Base-by-base conservation (phyloP, 2,797 vertebrate genomes). In the Galaxias olidus region DNA sequence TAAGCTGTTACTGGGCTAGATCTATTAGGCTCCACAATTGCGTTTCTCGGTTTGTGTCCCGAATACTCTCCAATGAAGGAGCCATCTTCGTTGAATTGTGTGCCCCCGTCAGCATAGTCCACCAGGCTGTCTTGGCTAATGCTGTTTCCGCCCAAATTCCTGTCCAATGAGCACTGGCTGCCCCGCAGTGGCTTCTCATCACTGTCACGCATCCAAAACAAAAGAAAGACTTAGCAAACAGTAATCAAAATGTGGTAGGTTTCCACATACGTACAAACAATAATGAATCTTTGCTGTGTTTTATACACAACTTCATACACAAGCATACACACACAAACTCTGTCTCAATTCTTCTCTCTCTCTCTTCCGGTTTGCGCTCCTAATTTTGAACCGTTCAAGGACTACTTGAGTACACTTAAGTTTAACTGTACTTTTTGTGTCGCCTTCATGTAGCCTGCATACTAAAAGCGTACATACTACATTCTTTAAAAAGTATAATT, bases 41-140 rank as follows among this genome's bases (percentile, higher is more conserved):
- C 93, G 59, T 87, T 87, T 77, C 89, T 79, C 60, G 88, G 93
- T 76, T 84, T 94, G 62, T 73, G 81, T 67, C 73, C 90, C 0
- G 88, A 86, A 51, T 98, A 98, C 81, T 96, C 95, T 0, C 97
- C 97, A 49, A 98, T 98, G n/a, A n/a, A n/a, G n/a, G n/a, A n/a
- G n/a, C n/a, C n/a, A n/a, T n/a, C n/a, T n/a, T n/a, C n/a, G n/a
- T 89, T 90, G 87, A 98, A 98, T 71, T 95, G 91, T 41, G 88
- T 87, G 0, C 89, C 94, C 9, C 92, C 93, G 1, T 95, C 94
- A 3, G 94, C 89, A 4, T 95, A 96, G 74, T 94, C 92, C 1
- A 85, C 94, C 74, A 96, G 83, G 86, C 94, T 95, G 88, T 96
- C 93, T 68, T 92, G 92, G 73, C 95, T 96, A 72, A 94, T 84